Evolutionary conservation across 2,888 invertebrate genomes (phyloP), one percentile per base, ranked within the genome.

Genomic region (Rhogogaster chlorosoma): DNA sequence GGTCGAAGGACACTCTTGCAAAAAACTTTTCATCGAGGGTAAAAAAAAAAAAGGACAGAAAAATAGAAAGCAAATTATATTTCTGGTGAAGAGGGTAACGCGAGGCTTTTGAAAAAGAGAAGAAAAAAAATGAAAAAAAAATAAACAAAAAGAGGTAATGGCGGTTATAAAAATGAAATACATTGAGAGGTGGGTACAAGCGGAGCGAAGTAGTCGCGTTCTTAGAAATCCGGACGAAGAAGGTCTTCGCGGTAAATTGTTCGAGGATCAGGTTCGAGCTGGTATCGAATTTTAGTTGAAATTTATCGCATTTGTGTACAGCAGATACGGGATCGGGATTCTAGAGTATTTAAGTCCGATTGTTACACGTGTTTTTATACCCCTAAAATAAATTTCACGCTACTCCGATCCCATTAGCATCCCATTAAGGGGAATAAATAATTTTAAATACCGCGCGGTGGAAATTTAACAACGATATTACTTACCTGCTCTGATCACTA

Each of bases 91-190:
- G 64, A 26, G 29, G 26, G 49, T 26, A 49, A 49, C 75, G 75
- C 75, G 49, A 15, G 75, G 75, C 18, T 49, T 75, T 75, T 29
- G 75, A 61, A 26, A 22, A 26, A n/a, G 18, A 29, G n/a, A 15
- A 70, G 15, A 15, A 36, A 6, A 70, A 36, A 36, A 70, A 70
- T 29, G 6, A 71, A n/a, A 42, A 10, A 9, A 36, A 71, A 15
- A 18, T 29, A 67, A 29, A 67, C 22, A 38, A 18, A 12, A 38
- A 77, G 49, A 18, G 12, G 53, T 45, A 53, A 77, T 53, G 77
- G 77, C 22, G 29, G 77, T 77, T 77, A 22, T 77, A 77, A 77
- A 45, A 77, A 77, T 49, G 38, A 77, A 49, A 49, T 77, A 77
- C 53, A 77, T 77, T n/a, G 32, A 77, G 53, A 73, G 73, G 22